Conservation (phyloP, 2,888 invertebrate species). For the Dicycla oo region DNA sequence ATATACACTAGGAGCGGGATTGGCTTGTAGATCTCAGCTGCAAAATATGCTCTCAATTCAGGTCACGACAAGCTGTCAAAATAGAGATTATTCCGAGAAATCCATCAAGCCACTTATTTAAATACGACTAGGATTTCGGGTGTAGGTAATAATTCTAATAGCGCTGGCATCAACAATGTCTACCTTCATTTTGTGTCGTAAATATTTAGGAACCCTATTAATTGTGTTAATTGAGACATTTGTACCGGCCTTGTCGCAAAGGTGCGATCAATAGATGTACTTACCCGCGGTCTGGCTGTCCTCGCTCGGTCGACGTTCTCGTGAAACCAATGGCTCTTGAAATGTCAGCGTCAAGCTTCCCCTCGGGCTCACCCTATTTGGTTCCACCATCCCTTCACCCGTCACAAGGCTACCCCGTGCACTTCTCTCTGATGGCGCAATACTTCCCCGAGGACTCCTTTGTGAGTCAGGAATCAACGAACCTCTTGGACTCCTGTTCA, state of each 20-base stretch:
- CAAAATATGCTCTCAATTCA: slow-evolving; percentile 36
- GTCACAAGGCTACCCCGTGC: slow-evolving; percentile 85
- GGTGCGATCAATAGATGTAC: slow-evolving; percentile 33
- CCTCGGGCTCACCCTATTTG: slow-evolving; percentile 88
- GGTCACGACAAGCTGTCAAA: slow-evolving; percentile 45
- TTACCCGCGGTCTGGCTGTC: slow-evolving; percentile 90
- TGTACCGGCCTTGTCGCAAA: not conserved
- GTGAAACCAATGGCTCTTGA: slow-evolving; percentile 90
- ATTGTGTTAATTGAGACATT: slow-evolving; percentile 23
- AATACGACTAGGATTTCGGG: slow-evolving; percentile 37
- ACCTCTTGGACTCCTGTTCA: slow-evolving; percentile 89
- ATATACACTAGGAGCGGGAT: not conserved
- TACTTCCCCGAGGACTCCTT: slow-evolving; percentile 91
- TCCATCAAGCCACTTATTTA: slow-evolving; percentile 52
- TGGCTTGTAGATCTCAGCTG: slow-evolving; percentile 7
- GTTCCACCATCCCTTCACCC: slow-evolving; percentile 76
- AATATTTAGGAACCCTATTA: slow-evolving; percentile 31
- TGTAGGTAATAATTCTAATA: slow-evolving; percentile 34
- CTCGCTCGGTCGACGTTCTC: slow-evolving; percentile 90
- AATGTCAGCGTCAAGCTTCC: slow-evolving; percentile 91
- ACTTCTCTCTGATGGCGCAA: slow-evolving; percentile 89
- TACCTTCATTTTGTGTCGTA: slow-evolving; percentile 29
- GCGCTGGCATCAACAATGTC: slow-evolving; percentile 21
- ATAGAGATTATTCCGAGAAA: slow-evolving; percentile 50
- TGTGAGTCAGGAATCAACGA: slow-evolving; percentile 91